Percentiles rank a stretch among this genome's conserved stretches.
phyloP scores from a whole-genome alignment of 2,113 vertebrate species.

The Daubentonia madagascariensis region DNA sequence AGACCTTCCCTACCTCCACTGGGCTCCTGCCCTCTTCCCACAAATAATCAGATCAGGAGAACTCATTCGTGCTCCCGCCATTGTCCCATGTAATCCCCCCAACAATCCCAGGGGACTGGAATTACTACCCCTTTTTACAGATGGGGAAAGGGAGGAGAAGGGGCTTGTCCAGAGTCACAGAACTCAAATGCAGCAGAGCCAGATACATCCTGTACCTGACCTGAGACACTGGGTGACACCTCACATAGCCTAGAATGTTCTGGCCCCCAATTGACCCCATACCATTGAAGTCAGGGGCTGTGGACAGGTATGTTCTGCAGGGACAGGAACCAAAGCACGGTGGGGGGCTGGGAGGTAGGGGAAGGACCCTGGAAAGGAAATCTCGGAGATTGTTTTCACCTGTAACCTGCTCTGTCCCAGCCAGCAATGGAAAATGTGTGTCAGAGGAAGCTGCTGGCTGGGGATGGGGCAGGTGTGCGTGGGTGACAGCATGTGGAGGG shows the following conservation, averaged over 20 bases:
- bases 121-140: neutral
- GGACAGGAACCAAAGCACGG: neutral
- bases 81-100: neutral
- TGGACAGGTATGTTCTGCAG: neutral
- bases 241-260: neutral
- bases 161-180: neutral
- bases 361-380: neutral
- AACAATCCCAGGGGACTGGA: neutral
- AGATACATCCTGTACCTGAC: neutral
- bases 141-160: neutral
- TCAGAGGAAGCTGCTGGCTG: slow-evolving; percentile 74
- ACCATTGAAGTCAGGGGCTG: neutral
- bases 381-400: slow-evolving; percentile 65
- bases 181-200: neutral
- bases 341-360: neutral
- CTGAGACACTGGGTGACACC: neutral
- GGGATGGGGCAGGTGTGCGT: slow-evolving; percentile 41
- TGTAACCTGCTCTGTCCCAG: slow-evolving; percentile 60
- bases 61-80: neutral
- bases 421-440: slow-evolving; percentile 74
- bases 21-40: neutral
- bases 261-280: neutral
- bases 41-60: neutral
- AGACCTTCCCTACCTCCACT: too few relatives aligned
- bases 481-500: slow-evolving; percentile 52